phyloP scores from a whole-genome alignment of 2,113 vertebrate genomes.

The Pimephales promelas region DNA sequence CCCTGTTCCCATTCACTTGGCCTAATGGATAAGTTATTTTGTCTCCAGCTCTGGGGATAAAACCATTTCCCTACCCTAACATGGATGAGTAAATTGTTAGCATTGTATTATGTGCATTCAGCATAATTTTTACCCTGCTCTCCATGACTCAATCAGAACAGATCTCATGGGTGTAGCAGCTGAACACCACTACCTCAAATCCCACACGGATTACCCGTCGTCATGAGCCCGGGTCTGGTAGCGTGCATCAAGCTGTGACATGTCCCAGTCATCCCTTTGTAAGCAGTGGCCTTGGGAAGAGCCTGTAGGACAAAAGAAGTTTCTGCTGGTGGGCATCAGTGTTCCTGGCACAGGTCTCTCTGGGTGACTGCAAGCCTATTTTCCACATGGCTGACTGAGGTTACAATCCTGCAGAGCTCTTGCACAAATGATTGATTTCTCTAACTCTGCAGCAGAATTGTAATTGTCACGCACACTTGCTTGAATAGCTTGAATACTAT shows the following conservation, averaged over 20 bases:
- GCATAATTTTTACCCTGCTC: background rate
- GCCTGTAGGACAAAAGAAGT: conserved; percentile 18
- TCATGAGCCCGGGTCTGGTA: background rate
- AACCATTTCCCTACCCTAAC: background rate
- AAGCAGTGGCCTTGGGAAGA: conserved; percentile 12
- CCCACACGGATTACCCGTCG: background rate
- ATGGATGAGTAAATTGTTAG: background rate
- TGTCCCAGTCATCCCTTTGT: background rate
- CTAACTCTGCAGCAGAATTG: conserved; percentile 61
- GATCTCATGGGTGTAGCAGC: background rate
- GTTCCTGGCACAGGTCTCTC: conserved; percentile 66
- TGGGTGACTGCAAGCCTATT: conserved; percentile 84
- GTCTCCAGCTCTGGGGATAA: background rate
- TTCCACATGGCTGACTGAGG: conserved; percentile 88
- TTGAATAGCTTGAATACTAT: conserved; percentile 67
- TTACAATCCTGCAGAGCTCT: conserved; percentile 79
- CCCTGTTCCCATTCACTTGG: too few relatives aligned
- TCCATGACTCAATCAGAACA: background rate
- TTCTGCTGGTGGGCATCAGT: conserved; percentile 29
- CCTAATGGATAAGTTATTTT: background rate
- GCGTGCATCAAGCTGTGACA: background rate
- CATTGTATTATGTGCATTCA: background rate
- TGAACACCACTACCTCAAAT: background rate
- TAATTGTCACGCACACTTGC: conserved; percentile 64
- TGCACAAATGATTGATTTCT: conserved; percentile 85